Evolutionary conservation across 2,113 vertebrate species (phyloP), one percentile per base, ranked within the genome.

Genomic region (Bubo bubo): DNA sequence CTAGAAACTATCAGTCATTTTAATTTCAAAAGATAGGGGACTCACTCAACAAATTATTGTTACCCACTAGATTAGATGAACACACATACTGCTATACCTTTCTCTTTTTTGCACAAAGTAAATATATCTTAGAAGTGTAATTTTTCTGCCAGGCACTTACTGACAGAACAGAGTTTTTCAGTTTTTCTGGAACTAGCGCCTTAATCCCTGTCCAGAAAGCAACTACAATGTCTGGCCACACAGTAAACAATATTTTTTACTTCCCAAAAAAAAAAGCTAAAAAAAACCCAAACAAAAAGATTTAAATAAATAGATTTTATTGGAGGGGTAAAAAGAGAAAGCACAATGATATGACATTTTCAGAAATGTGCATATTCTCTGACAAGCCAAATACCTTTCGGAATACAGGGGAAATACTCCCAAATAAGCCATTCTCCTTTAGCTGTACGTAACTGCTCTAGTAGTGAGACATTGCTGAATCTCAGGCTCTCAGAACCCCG

Each of bases 261-360:
- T 34, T 70, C 34, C 64, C 16, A 13, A 11, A 79, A 35, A 85
- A 85, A 59, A 14, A 64, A 53, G 3, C 2, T 47, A 28, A 43
- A 74, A 32, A 8, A 43, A 45, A 5, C 39, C 39, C 6, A 56
- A 55, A 19, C 0, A 27, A 75, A 35, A 83, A 50, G 0, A 37
- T 37, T 34, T 34, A 19, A 90, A 81, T 37, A 63, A 35, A 50
- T 22, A 22, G 4, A 16, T 45, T 43, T 35, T 67, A 39, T 18
- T 41, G 5, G 8, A 39, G 7, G 1, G 2, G 2, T 4, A 0
- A 9, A 15, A 30, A 71, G 12, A 72, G 16, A 75, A 84, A 91
- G 13, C 1, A 1, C 8, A 26, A 27, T 34, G 24, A 75, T 30
- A 15, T 5, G 32, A 35, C 14, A 14, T 32, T 74, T 49, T 26